Conservation (phyloP, 1,140 invertebrate genomes). For the Pteromalus puparum region DNA sequence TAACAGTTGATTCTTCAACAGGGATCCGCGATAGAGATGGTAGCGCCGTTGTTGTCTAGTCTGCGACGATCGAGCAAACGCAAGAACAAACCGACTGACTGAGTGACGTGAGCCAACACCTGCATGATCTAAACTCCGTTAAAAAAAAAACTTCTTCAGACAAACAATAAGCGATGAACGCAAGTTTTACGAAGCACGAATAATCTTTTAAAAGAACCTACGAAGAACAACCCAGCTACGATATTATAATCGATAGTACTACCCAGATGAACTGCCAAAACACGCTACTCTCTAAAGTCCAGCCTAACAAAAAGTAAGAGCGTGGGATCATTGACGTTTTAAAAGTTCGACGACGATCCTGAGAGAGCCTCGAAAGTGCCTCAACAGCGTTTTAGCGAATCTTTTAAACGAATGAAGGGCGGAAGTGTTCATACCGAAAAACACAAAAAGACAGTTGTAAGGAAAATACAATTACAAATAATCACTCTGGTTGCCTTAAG, state of each 20-base stretch:
- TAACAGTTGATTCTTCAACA: neutral
- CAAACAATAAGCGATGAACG: neutral
- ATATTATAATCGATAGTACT: constrained; percentile 49
- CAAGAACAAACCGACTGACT: constrained; percentile 52
- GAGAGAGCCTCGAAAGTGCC: constrained; percentile 67
- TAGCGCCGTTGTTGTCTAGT: constrained; percentile 60
- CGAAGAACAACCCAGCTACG: constrained; percentile 58
- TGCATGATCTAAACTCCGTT: constrained; percentile 29
- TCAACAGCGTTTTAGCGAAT: constrained; percentile 63
- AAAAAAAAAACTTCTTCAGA: constrained; percentile 39
- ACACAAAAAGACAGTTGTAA: constrained; percentile 46
- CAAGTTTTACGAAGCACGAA: neutral
- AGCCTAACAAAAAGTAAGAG: constrained; percentile 34
- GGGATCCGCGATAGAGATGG: constrained; percentile 37
- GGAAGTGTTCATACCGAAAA: constrained; percentile 26
- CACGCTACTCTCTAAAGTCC: constrained; percentile 32
- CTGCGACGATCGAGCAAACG: constrained; percentile 60
- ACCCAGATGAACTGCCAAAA: constrained; percentile 1
- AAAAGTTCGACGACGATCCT: constrained; percentile 49
- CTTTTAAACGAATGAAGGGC: constrained; percentile 44
- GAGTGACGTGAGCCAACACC: constrained; percentile 36
- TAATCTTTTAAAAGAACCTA: constrained; percentile 36
- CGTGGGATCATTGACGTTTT: constrained; percentile 20
- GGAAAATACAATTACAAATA: constrained; percentile 65
- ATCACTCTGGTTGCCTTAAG: constrained; percentile 73